A percentile compares a stretch with the other conserved stretches of the same genome.
Evolutionary conservation across 2,888 invertebrate genomes (phyloP).

Genomic region (Baronia brevicornis): DNA sequence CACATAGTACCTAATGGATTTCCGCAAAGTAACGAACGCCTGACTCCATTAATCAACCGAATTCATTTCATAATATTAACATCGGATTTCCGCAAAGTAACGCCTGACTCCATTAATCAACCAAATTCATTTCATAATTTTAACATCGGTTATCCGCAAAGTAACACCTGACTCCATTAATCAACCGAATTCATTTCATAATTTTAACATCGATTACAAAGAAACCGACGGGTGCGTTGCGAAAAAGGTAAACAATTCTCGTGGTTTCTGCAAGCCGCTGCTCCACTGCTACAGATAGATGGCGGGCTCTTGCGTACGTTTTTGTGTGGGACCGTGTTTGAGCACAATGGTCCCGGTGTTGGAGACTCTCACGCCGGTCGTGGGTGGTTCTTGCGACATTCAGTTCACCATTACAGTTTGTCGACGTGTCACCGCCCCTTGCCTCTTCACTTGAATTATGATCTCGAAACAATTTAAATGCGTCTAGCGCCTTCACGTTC

Average conservation of each 20-base stretch:
- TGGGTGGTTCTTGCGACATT: slow-evolving; percentile 62
- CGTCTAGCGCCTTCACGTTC: slow-evolving; percentile 18
- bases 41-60: no score
- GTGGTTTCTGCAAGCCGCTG: slow-evolving; percentile 47
- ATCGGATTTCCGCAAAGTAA: no score
- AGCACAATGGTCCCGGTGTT: slow-evolving; percentile 43
- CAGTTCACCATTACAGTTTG: slow-evolving; percentile 14
- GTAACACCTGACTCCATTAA: no score
- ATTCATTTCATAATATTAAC: no score
- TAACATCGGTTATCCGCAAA: no score
- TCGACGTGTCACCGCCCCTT: slow-evolving; percentile 14
- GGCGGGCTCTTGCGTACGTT: slow-evolving; percentile 49
- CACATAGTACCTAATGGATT: no score
- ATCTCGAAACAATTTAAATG: slow-evolving; percentile 25
- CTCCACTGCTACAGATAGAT: slow-evolving; percentile 49
- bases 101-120: no score
- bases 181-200: no score
- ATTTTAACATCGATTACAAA: slow-evolving; percentile 3
- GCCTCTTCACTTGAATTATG: slow-evolving; percentile 22
- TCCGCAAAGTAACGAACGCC: no score
- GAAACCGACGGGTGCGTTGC: slow-evolving; percentile 23
- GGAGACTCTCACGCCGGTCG: slow-evolving; percentile 57
- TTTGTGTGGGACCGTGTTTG: slow-evolving; percentile 56
- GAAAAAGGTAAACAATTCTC: slow-evolving; percentile 42
- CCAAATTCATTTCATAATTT: no score